A percentile compares a stretch with the other conserved stretches of the same genome.
Conservation (phyloP, 2,888 invertebrate genomes). For the Andrena bicolor region DNA sequence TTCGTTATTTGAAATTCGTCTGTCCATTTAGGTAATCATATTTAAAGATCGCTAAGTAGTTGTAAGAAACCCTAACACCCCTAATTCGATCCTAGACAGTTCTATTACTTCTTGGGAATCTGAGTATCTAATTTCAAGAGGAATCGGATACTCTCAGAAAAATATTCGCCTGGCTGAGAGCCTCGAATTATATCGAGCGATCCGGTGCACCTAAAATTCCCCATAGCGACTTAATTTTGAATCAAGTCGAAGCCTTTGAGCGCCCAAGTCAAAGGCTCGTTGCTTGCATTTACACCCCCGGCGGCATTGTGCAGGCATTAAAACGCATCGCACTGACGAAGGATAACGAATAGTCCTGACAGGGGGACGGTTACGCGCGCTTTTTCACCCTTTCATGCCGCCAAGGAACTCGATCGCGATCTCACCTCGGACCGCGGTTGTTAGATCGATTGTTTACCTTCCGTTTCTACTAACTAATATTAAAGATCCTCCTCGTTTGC, state of each 20-base stretch:
- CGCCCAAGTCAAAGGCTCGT: slow-evolving; percentile 7
- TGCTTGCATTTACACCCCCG: slow-evolving; percentile 25
- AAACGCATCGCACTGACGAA: slow-evolving; percentile 38
- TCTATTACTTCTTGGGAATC: background rate
- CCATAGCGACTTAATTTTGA: background rate
- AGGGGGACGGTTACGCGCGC: slow-evolving; percentile 24
- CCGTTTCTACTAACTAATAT: slow-evolving; percentile 64
- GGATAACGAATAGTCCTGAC: slow-evolving; percentile 50
- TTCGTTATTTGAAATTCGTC: slow-evolving; percentile 17
- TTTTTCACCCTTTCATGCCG: slow-evolving; percentile 44
- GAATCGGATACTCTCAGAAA: too few species aligned
- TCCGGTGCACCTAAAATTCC: background rate
- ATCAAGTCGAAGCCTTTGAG: background rate
- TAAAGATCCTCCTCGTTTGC: slow-evolving; percentile 69
- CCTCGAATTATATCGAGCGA: background rate
- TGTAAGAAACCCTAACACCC: background rate
- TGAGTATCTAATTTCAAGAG: too few species aligned
- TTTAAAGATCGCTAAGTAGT: too few species aligned
- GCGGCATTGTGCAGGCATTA: slow-evolving; percentile 29
- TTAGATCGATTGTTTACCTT: slow-evolving; percentile 68
- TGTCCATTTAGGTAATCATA: too few species aligned
- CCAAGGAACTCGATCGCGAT: slow-evolving; percentile 44
- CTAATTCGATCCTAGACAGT: background rate
- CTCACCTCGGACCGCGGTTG: slow-evolving; percentile 49
- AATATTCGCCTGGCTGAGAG: too few species aligned